A percentile compares a stretch with the other conserved stretches of the same genome.
Evolutionary conservation across 92 coral and sea anemone genomes (phyloP).

Genomic region (Siderastrea radians): DNA sequence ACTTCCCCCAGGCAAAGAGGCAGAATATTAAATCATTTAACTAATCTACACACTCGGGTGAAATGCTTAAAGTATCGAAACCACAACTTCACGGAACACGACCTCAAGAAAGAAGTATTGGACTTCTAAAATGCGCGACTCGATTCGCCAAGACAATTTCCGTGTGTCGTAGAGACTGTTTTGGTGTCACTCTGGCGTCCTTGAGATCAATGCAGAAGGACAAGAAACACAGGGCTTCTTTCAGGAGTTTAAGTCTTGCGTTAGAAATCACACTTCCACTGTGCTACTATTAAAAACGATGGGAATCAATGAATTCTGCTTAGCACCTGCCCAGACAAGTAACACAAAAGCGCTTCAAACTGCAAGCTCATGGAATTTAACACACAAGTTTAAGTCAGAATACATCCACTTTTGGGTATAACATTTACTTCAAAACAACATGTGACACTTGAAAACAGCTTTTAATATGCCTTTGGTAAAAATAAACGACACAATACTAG

Average conservation of each 20-base stretch:
- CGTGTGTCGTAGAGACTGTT: too few relatives aligned
- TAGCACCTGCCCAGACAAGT: background rate
- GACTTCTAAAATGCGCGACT: too few relatives aligned
- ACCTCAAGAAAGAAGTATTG: too few relatives aligned
- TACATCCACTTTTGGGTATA: background rate
- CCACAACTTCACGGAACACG: too few relatives aligned
- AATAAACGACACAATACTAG: background rate
- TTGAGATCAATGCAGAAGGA: too few relatives aligned
- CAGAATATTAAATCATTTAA: too few relatives aligned
- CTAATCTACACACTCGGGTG: too few relatives aligned
- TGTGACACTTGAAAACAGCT: background rate
- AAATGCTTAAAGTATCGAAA: too few relatives aligned
- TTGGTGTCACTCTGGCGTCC: too few relatives aligned
- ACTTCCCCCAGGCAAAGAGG: too few relatives aligned
- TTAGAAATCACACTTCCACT: background rate
- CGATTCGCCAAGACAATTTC: too few relatives aligned
- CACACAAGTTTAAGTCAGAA: background rate
- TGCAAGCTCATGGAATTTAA: background rate
- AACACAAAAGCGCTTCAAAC: background rate
- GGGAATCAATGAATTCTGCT: background rate
- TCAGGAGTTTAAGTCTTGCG: background rate
- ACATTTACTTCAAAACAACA: background rate
- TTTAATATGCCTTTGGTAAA: background rate
- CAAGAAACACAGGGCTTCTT: too few relatives aligned
- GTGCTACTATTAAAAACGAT: background rate